Percentiles rank a stretch among this genome's conserved stretches.
Evolutionary conservation across 2,797 vertebrate species (phyloP).

Genomic region (Pseudochromis fuscus): DNA sequence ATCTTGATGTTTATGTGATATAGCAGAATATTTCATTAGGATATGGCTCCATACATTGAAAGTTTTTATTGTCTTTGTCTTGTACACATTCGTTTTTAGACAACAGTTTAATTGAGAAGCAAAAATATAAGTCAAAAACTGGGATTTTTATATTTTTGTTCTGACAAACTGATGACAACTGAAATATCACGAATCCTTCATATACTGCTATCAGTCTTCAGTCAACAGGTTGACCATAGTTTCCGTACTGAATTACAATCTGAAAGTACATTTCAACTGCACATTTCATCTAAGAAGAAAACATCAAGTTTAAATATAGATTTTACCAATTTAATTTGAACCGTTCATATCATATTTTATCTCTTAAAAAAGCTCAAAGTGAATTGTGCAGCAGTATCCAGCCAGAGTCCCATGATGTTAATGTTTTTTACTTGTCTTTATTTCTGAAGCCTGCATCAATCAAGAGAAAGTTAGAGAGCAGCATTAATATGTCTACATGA

Average conservation of each 20-base stretch:
- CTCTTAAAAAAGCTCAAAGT: slow-evolving; percentile 37
- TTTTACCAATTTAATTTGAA: slow-evolving; percentile 45
- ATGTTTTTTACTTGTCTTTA: slow-evolving; percentile 71
- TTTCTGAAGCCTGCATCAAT: slow-evolving; percentile 72
- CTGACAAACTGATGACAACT: slow-evolving; percentile 22
- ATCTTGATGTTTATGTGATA: not conserved
- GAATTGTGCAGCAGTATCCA: slow-evolving; percentile 33
- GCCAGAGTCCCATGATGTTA: slow-evolving; percentile 56
- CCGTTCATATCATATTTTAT: slow-evolving; percentile 58
- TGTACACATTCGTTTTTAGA: not conserved
- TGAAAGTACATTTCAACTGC: slow-evolving; percentile 4
- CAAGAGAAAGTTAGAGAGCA: slow-evolving; percentile 78
- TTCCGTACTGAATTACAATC: no score
- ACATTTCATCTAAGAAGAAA: slow-evolving; percentile 15
- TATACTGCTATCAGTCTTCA: slow-evolving; percentile 1
- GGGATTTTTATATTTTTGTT: no score
- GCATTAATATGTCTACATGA: slow-evolving; percentile 81
- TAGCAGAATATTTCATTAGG: not conserved
- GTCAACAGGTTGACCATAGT: slow-evolving; percentile 8
- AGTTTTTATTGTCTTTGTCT: not conserved
- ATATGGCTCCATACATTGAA: not conserved
- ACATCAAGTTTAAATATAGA: slow-evolving; percentile 14
- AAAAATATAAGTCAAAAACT: no score
- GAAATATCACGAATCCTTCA: not conserved
- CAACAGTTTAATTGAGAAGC: not conserved